Conservation (phyloP, 2,113 vertebrate species). For the Propithecus coquereli region DNA sequence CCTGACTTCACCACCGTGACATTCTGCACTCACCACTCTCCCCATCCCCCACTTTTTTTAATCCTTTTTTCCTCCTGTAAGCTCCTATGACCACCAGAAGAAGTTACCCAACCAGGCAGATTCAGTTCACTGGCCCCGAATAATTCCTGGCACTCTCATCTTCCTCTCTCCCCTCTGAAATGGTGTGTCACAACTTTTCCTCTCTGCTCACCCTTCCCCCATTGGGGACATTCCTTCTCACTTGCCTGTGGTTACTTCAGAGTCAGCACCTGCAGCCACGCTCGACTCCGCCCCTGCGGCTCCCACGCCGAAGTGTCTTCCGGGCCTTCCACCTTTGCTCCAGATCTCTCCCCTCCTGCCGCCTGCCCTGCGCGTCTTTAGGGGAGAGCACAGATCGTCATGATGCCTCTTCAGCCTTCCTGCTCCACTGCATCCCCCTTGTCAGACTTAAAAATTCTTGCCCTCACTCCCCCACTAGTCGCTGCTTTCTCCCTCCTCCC, state of each 20-base stretch:
- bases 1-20: accelerated
- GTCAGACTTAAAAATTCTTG: not conserved
- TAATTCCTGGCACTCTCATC: not conserved
- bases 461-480: not conserved
- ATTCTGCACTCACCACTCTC: not conserved
- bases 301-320: not conserved
- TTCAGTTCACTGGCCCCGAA: too few relatives aligned
- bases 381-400: not conserved
- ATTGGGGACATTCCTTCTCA: not conserved
- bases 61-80: not conserved
- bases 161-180: not conserved
- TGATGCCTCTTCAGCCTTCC: not conserved
- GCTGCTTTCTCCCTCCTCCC: not conserved
- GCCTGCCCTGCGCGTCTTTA: not conserved
- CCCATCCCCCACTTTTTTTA: not conserved
- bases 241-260: not conserved
- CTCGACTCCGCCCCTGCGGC: not conserved
- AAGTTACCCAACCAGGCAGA: not conserved
- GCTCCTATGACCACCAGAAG: not conserved
- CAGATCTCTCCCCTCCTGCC: not conserved
- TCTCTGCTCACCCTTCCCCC: not conserved
- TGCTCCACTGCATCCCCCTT: not conserved
- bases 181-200: not conserved
- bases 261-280: not conserved
- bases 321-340: not conserved